Percentiles rank a stretch among this genome's conserved stretches.
phyloP scores from a whole-genome alignment of 2,113 vertebrate species.

The Podiceps cristatus region DNA sequence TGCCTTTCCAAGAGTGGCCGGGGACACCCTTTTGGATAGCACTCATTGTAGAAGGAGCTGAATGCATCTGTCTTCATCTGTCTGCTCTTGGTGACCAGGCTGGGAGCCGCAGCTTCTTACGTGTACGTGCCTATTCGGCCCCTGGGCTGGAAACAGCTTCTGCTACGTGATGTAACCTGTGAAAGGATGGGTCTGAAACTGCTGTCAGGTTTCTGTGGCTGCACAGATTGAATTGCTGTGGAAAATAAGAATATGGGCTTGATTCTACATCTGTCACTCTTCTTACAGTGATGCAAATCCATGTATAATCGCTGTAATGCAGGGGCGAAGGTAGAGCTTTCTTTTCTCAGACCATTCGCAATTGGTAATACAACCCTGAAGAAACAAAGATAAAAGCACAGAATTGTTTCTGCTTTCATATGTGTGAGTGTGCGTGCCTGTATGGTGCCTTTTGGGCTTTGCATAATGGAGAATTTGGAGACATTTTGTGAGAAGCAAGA shows the following conservation, averaged over 20 bases:
- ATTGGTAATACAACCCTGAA: neutral
- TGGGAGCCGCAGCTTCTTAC: neutral
- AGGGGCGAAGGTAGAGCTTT: neutral
- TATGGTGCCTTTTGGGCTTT: neutral
- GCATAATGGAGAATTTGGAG: neutral
- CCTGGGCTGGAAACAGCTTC: neutral
- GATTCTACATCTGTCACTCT: neutral
- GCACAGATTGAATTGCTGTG: neutral
- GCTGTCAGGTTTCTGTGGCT: neutral
- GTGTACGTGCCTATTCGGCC: accelerated
- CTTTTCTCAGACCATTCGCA: neutral
- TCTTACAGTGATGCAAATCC: neutral
- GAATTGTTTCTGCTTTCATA: neutral
- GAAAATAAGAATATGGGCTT: neutral
- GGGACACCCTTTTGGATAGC: neutral
- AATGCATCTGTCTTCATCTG: neutral
- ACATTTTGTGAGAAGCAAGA: neutral
- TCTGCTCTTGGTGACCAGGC: neutral
- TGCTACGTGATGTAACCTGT: accelerated
- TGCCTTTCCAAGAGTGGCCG: neutral
- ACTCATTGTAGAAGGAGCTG: accelerated
- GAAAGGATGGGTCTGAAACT: neutral
- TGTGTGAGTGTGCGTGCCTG: neutral
- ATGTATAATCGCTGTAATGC: neutral
- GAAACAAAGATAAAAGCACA: neutral